Percentiles rank a stretch among this genome's conserved stretches.
Evolutionary conservation across 2,113 vertebrate species (phyloP).

Genomic region (Sylvicapra grimmia): DNA sequence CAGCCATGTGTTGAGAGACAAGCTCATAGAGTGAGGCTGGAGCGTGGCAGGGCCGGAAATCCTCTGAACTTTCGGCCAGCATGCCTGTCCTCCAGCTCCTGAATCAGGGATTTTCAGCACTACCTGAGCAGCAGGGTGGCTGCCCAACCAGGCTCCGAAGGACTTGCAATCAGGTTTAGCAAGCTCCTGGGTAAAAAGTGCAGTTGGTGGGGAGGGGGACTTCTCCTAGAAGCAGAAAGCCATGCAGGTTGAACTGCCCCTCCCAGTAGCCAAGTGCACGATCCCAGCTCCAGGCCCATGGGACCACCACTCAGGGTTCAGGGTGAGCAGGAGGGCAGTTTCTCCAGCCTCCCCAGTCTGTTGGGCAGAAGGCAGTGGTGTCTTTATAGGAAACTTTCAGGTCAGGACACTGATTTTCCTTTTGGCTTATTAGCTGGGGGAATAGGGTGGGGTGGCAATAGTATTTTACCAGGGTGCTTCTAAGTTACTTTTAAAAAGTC

Average conservation of each 20-base stretch:
- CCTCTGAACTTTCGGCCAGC: conserved; percentile 42
- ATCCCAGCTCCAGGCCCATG: background rate
- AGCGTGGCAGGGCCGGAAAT: conserved; percentile 58
- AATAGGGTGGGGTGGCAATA: conserved; percentile 38
- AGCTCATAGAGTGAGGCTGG: conserved; percentile 50
- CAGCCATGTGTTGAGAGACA: background rate
- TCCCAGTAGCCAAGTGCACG: conserved; percentile 8
- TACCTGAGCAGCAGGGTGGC: conserved; percentile 75
- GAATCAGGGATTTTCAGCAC: conserved; percentile 79
- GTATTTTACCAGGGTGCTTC: conserved; percentile 68
- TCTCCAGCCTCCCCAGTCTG: conserved; percentile 47
- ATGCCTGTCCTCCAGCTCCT: conserved; percentile 51
- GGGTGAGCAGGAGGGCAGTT: background rate
- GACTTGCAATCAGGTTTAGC: conserved; percentile 33
- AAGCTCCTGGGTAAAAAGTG: conserved; percentile 7
- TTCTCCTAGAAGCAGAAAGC: conserved; percentile 36
- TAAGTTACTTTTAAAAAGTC: conserved; percentile 60
- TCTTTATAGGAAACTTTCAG: conserved; percentile 62
- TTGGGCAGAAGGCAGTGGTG: conserved; percentile 38
- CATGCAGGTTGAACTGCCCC: background rate
- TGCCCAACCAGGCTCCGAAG: conserved; percentile 68
- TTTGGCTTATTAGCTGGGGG: conserved; percentile 27
- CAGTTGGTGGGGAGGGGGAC: background rate
- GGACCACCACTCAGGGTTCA: conserved; percentile 65
- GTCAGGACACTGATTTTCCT: conserved; percentile 40